Conservation (phyloP, 2,888 invertebrate species). For the Anticlea derivata region DNA sequence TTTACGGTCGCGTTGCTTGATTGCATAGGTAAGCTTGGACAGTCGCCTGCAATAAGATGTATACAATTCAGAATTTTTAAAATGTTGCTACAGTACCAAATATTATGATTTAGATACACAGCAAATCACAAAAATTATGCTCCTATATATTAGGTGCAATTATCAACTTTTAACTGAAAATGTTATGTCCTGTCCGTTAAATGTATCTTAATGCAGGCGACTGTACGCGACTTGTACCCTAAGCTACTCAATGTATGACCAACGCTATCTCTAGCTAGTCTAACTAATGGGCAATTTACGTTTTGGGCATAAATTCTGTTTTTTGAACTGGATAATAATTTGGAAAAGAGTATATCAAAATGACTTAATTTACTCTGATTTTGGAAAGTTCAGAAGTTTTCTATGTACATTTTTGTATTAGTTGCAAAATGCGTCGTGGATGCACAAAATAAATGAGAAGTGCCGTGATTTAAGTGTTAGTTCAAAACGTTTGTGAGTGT, state of each 20-base stretch:
- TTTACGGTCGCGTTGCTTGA: background rate
- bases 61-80: too few species aligned
- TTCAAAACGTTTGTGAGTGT: conserved; percentile 44
- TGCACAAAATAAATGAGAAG: conserved; percentile 47
- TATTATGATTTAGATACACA: too few species aligned
- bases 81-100: too few species aligned
- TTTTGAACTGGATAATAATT: background rate
- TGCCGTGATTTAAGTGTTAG: conserved; percentile 55
- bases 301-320: background rate
- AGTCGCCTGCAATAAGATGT: too few species aligned
- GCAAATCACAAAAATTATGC: too few species aligned
- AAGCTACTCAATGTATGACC: conserved; percentile 8
- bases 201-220: background rate
- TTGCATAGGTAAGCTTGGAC: too few species aligned
- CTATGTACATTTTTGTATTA: conserved; percentile 35
- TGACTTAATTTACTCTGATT: background rate
- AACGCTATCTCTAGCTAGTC: conserved; percentile 8
- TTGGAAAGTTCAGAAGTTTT: conserved; percentile 12
- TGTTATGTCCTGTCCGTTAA: too few species aligned
- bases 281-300: background rate
- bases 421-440: conserved; percentile 49
- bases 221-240: conserved; percentile 7
- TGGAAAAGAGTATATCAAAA: background rate
- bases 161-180: too few species aligned
- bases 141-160: too few species aligned